Percentiles rank a stretch among this genome's conserved stretches.
phyloP scores from a whole-genome alignment of 2,888 invertebrate genomes.

The Drosophila silvestris region DNA sequence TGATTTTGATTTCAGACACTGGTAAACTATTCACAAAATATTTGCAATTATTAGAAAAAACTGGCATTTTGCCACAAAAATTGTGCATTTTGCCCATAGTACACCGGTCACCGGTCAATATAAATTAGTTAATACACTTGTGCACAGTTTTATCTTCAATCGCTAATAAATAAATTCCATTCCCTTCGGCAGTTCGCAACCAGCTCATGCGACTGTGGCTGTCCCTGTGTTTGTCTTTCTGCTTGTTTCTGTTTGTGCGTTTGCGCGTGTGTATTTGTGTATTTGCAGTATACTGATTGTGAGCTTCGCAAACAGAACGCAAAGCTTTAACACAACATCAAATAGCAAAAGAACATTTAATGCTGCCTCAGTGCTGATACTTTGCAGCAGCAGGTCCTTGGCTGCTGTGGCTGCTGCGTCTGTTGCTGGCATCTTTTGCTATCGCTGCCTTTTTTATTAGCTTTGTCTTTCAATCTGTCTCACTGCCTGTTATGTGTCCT shows the following conservation, averaged over 20 bases:
- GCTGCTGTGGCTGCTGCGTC: constrained; percentile 14
- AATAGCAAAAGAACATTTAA: constrained; percentile 29
- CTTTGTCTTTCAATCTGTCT: constrained; percentile 64
- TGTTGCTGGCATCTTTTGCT: constrained; percentile 44
- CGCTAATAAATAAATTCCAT: constrained; percentile 74
- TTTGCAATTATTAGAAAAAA: neutral
- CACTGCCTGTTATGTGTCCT: constrained; percentile 49
- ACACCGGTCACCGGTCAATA: constrained; percentile 16
- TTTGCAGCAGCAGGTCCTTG: constrained; percentile 22
- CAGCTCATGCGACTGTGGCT: constrained; percentile 17
- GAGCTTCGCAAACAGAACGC: constrained; percentile 30
- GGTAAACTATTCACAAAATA: neutral
- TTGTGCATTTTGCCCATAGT: neutral
- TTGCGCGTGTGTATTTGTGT: constrained; percentile 1
- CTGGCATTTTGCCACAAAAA: neutral
- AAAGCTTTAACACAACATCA: constrained; percentile 56
- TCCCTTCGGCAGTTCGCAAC: constrained; percentile 48
- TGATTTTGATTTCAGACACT: neutral
- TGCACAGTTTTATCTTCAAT: constrained; percentile 62
- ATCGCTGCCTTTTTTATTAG: constrained; percentile 61
- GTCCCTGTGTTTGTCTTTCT: neutral
- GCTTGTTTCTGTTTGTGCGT: constrained; percentile 2
- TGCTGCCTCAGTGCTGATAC: constrained; percentile 17
- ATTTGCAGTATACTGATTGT: constrained; percentile 23
- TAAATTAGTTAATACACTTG: constrained; percentile 76